Evolutionary conservation across 2,888 invertebrate genomes (phyloP), one percentile per base, ranked within the genome.

Genomic region (Petrolisthes cinctipes): DNA sequence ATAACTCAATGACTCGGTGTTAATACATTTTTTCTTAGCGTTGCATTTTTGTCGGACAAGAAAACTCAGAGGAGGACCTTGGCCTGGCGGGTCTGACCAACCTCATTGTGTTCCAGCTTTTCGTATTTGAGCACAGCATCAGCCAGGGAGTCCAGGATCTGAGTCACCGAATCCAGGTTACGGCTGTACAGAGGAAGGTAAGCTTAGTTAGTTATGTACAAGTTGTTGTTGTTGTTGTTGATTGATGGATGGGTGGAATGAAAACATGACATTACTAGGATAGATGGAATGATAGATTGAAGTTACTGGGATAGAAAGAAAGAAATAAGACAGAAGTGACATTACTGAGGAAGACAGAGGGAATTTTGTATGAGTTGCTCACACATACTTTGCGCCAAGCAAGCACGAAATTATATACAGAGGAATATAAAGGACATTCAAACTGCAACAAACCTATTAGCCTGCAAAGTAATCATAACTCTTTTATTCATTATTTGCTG

Each of bases 81-180:
- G 23, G 78, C 79, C 37, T 87, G 14, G 73, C 87, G 79, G 5
- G 87, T 68, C 23, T 20, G 68, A 14, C 73, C 61, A 11, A 84
- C 84, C 20, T 76, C 76, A 53, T 83, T 87, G 57, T 61, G 23
- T n/a, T 87, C 87, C 53, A 56, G n/a, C 20, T 66, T 81, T 66
- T 89, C 89, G 73, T 85, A 89, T 85, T 87, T 89, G 68, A 89
- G 82, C 66, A 89, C 54, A 14, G 89, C 89, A 57, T 89, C 87
- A 23, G 89, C 86, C 17, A 89, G 37, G 56, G 87, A 79, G 85
- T 89, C 89, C 66, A 89, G 85, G 54, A 89, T 85, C 83, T 82
- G 84, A 9, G 89, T 89, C 83, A 87, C 78, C 68, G 87, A 79
- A 51, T 89, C 89, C 20, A 89, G 83, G 54, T 82, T 84, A 54